A percentile compares a stretch with the other conserved stretches of the same genome.
phyloP scores from a whole-genome alignment of 2,113 vertebrate genomes.

The zebrafish (Danio rerio) region GRCz12tu NC_133191.1:29723001-29723500 shows the following conservation, averaged over 20 bases:
- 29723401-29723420: too few relatives aligned
- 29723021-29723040: not conserved
- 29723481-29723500: too few relatives aligned
- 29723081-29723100: not conserved
- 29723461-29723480: too few relatives aligned
- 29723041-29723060: not conserved
- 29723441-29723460: too few relatives aligned
- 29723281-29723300: not conserved
- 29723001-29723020: not conserved
- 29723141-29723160: not conserved
- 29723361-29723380: too few relatives aligned
- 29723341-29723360: too few relatives aligned
- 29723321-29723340: too few relatives aligned
- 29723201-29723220: not conserved
- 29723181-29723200: not conserved
- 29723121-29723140: not conserved
- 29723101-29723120: not conserved
- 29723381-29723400: too few relatives aligned
- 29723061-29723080: not conserved
- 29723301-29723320: not conserved
- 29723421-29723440: too few relatives aligned
- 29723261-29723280: not conserved
- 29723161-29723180: not conserved
- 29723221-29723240: not conserved
- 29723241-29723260: not conserved